Evolutionary conservation across 2,888 invertebrate species (phyloP).

Genomic region (Periphyllus acericola): DNA sequence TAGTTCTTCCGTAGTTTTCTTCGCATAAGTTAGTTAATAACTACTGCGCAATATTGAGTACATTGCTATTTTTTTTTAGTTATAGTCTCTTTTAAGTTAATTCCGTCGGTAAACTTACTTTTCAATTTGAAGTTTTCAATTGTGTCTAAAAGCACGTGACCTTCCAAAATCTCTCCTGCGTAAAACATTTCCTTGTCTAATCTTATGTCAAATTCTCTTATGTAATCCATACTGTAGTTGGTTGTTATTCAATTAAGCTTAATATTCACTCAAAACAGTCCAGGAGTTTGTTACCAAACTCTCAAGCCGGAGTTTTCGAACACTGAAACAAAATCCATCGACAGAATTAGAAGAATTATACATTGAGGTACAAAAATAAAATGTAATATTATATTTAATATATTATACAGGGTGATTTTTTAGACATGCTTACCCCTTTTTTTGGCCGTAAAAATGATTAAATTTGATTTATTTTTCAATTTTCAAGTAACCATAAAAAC

Average conservation of each 20-base stretch:
- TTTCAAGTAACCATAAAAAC: too few relatives aligned
- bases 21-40: too few relatives aligned
- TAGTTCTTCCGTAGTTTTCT: too few relatives aligned
- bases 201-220: constrained; percentile 80
- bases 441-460: too few relatives aligned
- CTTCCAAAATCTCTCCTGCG: constrained; percentile 77
- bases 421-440: too few relatives aligned
- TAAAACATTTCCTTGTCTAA: constrained; percentile 81
- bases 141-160: constrained; percentile 77
- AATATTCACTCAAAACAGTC: constrained; percentile 12
- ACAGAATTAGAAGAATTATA: background rate
- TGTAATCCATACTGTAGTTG: constrained; percentile 75
- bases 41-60: background rate
- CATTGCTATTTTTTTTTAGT: background rate
- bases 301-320: background rate
- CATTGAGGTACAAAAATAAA: background rate
- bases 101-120: constrained; percentile 70
- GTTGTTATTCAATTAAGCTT: background rate
- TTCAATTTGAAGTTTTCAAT: constrained; percentile 80
- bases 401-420: too few relatives aligned
- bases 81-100: background rate
- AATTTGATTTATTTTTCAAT: too few relatives aligned
- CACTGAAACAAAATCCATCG: background rate
- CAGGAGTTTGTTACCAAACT: background rate
- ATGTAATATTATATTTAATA: background rate